phyloP scores from a whole-genome alignment of 2,113 vertebrate species.

The Engystomops pustulosus region DNA sequence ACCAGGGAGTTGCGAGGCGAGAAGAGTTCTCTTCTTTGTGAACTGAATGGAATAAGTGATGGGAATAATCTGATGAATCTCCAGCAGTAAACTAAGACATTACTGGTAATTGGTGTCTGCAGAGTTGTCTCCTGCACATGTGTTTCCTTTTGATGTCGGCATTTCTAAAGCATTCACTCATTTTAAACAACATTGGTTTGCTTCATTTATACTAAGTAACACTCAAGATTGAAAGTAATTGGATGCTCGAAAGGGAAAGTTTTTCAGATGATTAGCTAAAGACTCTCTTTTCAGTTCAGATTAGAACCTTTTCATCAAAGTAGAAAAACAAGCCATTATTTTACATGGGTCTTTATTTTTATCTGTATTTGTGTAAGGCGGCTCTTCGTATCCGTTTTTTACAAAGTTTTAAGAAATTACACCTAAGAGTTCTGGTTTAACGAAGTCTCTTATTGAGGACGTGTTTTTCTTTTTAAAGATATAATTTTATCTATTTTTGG shows the following conservation, averaged over 20 bases:
- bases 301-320: conserved; percentile 31
- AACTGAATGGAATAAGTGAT: not conserved
- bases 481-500: not conserved
- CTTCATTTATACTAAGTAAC: conserved; percentile 31
- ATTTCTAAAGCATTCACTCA: conserved; percentile 40
- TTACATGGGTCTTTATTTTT: conserved; percentile 12
- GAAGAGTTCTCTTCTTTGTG: not conserved
- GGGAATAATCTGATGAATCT: not conserved
- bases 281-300: not conserved
- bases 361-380: conserved; percentile 27
- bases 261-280: conserved; percentile 38
- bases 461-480: no score
- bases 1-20: not conserved
- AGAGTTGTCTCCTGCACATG: conserved; percentile 24
- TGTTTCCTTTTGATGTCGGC: conserved; percentile 35
- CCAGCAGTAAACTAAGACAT: not conserved
- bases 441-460: not conserved
- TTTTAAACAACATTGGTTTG: conserved; percentile 23
- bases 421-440: not conserved
- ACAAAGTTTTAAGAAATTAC: conserved; percentile 15
- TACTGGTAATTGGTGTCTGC: conserved; percentile 31
- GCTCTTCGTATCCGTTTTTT: no score
- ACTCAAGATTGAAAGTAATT: conserved; percentile 32
- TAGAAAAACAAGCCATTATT: conserved; percentile 21
- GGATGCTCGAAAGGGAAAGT: conserved; percentile 9